Conservation (phyloP, 2,797 vertebrate genomes). For the Dicrostonyx torquatus region DNA sequence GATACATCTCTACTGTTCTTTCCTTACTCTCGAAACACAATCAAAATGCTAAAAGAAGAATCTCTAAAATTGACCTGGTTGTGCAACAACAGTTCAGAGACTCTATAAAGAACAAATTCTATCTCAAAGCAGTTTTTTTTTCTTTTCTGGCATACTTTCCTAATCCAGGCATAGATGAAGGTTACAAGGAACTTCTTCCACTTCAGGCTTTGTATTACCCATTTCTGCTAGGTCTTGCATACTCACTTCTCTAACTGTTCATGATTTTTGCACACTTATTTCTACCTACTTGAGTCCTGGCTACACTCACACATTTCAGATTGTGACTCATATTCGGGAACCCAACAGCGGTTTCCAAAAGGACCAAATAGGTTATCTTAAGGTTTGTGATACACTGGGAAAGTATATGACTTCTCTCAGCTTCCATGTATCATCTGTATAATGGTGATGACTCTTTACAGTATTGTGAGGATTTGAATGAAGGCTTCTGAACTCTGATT, state of each 20-base stretch:
- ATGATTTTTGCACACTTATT: not conserved
- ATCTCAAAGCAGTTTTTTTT: not conserved
- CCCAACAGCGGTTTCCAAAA: not conserved
- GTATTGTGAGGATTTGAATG: not conserved
- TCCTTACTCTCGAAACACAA: too few relatives aligned
- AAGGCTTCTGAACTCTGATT: not conserved
- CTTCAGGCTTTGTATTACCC: not conserved
- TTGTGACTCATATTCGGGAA: not conserved
- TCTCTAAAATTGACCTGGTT: not conserved
- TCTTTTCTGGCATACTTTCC: not conserved
- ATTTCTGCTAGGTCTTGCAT: not conserved
- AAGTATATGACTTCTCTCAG: not conserved
- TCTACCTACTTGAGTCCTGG: not conserved
- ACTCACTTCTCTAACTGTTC: not conserved
- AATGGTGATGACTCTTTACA: not conserved
- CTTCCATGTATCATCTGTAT: not conserved
- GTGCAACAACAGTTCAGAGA: not conserved
- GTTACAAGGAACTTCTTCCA: not conserved
- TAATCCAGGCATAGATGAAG: not conserved
- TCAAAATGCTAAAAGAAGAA: not conserved
- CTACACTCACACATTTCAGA: not conserved
- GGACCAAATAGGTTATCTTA: not conserved
- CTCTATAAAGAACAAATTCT: not conserved
- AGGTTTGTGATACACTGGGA: rapidly evolving
- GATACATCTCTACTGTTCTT: not conserved